Evolutionary conservation across 2,113 vertebrate genomes (phyloP).

Genomic region (Tetrao urogallus): DNA sequence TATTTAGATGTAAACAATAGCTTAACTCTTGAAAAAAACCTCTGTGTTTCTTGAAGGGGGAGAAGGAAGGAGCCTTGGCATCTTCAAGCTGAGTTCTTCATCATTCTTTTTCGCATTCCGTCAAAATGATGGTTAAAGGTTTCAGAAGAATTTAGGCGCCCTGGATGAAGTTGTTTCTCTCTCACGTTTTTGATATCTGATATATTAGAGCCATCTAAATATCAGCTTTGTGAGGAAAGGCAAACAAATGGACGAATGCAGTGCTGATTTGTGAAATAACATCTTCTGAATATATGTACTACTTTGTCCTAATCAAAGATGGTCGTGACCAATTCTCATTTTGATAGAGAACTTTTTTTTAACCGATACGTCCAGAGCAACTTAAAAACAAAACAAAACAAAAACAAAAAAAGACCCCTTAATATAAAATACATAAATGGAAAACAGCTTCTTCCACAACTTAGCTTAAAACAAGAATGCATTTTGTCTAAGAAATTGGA

Average conservation of each 20-base stretch:
- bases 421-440: background rate
- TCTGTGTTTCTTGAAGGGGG: background rate
- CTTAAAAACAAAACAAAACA: too few species aligned
- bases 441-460: background rate
- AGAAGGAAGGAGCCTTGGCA: background rate
- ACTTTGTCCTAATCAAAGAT: background rate
- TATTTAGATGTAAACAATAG: background rate
- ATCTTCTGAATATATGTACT: background rate
- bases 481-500: background rate
- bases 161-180: background rate
- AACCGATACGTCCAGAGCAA: background rate
- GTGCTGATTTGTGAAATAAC: background rate
- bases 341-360: background rate
- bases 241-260: too few species aligned
- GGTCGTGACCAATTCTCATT: background rate
- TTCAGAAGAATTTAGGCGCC: background rate
- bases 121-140: too few species aligned
- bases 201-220: too few species aligned
- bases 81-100: background rate
- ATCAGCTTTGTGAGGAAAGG: too few species aligned
- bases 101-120: too few species aligned
- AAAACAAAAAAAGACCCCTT: too few species aligned
- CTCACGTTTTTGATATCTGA: background rate
- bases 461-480: background rate
- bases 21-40: background rate